These are phyloP conservation scores for Orussus abietinus DNA, from an alignment of 1,140 invertebrate genomes.

Conservation along the genomic window DNA sequence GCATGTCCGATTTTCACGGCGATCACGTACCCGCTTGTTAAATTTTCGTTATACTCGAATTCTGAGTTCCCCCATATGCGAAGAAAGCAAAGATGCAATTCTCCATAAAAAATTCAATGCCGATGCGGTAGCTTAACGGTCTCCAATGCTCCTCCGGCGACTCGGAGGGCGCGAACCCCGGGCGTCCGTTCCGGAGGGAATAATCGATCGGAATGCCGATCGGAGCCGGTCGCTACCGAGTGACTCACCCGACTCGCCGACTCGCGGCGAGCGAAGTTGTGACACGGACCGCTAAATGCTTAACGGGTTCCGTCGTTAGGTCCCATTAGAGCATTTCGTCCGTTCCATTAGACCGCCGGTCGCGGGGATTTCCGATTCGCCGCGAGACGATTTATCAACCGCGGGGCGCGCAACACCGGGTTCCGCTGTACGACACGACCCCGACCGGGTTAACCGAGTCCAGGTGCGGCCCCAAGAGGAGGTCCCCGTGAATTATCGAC, in stretches of 20 bases:
- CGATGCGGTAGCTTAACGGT: constrained; percentile 9
- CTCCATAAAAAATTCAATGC: too few species aligned
- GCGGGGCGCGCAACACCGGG: constrained; percentile 12
- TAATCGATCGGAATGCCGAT: too few species aligned
- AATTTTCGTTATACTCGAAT: too few species aligned
- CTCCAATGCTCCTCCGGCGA: constrained; percentile 17
- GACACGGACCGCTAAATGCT: constrained; percentile 27
- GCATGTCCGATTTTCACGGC: too few species aligned
- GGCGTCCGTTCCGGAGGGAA: too few species aligned
- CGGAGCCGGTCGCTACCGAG: too few species aligned
- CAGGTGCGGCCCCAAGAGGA: constrained; percentile 1
- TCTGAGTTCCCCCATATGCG: too few species aligned
- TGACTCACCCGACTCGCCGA: constrained; percentile 27
- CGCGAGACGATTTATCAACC: constrained; percentile 4
- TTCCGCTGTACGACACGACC: constrained; percentile 11
- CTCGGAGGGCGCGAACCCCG: constrained; percentile 5
- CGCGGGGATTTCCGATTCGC: constrained; percentile 2
- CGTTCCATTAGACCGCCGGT: constrained; percentile 3
- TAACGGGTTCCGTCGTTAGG: constrained; percentile 24
- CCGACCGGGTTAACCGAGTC: constrained; percentile 8
- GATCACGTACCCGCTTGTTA: too few species aligned
- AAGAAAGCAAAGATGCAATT: too few species aligned
- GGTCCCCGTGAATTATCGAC: too few species aligned
- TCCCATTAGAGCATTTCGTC: constrained; percentile 27
- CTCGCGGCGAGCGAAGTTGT: constrained; percentile 19